These are phyloP conservation scores for Edolisoma coerulescens DNA, from an alignment of 2,113 vertebrate species.

Conservation along the genomic window DNA sequence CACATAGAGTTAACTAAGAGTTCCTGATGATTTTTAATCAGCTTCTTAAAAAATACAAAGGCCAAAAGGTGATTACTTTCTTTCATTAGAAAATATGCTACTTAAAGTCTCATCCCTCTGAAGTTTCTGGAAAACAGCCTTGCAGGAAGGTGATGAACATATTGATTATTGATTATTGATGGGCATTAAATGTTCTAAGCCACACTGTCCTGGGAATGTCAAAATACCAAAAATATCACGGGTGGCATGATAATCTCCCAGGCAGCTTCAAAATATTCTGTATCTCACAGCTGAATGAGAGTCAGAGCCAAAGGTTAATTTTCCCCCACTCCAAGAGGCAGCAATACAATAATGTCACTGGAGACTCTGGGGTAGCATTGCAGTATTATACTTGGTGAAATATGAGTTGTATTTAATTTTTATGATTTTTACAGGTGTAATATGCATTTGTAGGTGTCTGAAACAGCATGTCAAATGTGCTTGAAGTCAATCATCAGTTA, in stretches of 20 bases:
- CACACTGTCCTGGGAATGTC: neutral
- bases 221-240: neutral
- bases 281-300: neutral
- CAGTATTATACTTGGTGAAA: neutral
- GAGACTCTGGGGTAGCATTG: neutral
- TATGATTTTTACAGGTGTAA: neutral
- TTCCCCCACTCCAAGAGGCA: neutral
- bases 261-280: neutral
- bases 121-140: neutral
- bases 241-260: neutral
- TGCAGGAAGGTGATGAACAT: neutral
- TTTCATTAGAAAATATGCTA: neutral
- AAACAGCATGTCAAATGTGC: neutral
- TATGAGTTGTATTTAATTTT: neutral
- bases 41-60: neutral
- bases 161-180: neutral
- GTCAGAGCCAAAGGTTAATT: neutral
- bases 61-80: neutral
- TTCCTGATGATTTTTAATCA: neutral
- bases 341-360: neutral
- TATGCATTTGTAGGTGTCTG: neutral
- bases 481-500: neutral
- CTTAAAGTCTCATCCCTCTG: neutral
- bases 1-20: neutral
- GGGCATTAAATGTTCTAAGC: neutral